Percentiles rank a stretch among this genome's conserved stretches.
Evolutionary conservation across 2,888 invertebrate species (phyloP).

Genomic region (Hydrotaea diabolus): DNA sequence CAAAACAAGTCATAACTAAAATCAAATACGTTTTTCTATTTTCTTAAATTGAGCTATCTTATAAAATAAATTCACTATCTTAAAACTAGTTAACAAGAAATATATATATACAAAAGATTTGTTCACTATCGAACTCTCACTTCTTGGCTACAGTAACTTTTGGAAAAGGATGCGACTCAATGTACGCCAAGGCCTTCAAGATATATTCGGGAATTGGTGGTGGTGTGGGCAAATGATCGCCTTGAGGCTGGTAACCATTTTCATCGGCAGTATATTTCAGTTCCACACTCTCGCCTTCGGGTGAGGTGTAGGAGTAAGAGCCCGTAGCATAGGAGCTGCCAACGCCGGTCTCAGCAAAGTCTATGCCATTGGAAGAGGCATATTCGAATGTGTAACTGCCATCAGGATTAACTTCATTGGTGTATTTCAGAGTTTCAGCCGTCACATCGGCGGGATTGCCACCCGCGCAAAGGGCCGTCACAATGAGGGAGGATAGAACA

Average conservation of each 20-base stretch:
- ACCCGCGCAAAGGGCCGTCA: conserved; percentile 40
- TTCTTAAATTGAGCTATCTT: conserved; percentile 24
- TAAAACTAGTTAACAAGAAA: conserved; percentile 41
- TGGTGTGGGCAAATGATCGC: conserved; percentile 79
- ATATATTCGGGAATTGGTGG: conserved; percentile 79
- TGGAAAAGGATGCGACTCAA: too few species aligned
- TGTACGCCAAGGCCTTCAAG: conserved; percentile 46
- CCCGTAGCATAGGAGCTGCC: conserved; percentile 81
- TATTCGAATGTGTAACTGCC: conserved; percentile 80
- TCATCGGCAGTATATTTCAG: conserved; percentile 77
- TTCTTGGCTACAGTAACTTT: too few species aligned
- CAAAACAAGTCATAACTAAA: too few species aligned
- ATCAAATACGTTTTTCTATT: conserved; percentile 5
- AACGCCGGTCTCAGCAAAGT: conserved; percentile 82
- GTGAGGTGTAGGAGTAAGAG: conserved; percentile 73
- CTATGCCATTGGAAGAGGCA: conserved; percentile 84
- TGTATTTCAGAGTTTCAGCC: conserved; percentile 72
- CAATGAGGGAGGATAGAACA: conserved; percentile 22
- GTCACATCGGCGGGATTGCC: conserved; percentile 71
- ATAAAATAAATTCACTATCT: conserved; percentile 27
- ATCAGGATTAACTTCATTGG: conserved; percentile 76
- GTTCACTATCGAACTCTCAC: too few species aligned
- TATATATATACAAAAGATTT: conserved; percentile 53
- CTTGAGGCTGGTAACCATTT: conserved; percentile 77
- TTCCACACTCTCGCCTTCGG: conserved; percentile 75